Evolutionary conservation across 2,888 invertebrate genomes (phyloP).

Genomic region (Archips crataeganus): DNA sequence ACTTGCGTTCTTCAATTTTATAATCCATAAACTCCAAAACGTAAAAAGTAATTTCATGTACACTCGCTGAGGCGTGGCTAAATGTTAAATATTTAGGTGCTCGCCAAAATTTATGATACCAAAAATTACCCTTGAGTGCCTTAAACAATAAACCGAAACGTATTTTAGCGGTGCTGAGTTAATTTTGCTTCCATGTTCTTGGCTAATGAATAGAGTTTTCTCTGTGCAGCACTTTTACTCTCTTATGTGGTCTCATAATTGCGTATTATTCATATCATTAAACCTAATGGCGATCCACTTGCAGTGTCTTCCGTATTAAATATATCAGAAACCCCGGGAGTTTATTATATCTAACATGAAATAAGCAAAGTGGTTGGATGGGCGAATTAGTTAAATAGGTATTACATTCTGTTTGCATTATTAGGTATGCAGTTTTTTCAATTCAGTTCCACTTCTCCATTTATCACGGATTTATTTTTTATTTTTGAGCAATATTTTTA

Average conservation of each 20-base stretch:
- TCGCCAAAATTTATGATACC: slow-evolving; percentile 25
- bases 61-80: slow-evolving; percentile 13
- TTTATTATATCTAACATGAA: no score
- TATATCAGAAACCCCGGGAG: background rate
- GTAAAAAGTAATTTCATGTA: slow-evolving; percentile 26
- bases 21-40: slow-evolving; percentile 23
- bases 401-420: no score
- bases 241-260: background rate
- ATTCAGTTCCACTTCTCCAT: no score
- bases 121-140: slow-evolving; percentile 37
- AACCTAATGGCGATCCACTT: background rate
- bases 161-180: slow-evolving; percentile 23
- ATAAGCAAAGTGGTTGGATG: background rate
- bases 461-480: no score
- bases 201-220: slow-evolving; percentile 9
- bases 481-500: no score
- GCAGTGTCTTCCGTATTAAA: background rate
- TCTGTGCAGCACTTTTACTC: slow-evolving; percentile 1
- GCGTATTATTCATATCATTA: background rate
- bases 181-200: slow-evolving; percentile 32
- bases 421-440: no score
- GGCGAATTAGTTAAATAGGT: background rate
- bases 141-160: slow-evolving; percentile 32
- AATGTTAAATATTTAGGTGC: slow-evolving; percentile 37
- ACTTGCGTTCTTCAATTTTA: slow-evolving; percentile 16